Evolutionary conservation across 2,113 vertebrate genomes (phyloP), one percentile per base, ranked within the genome.

Genomic region (Dissostichus mawsoni): DNA sequence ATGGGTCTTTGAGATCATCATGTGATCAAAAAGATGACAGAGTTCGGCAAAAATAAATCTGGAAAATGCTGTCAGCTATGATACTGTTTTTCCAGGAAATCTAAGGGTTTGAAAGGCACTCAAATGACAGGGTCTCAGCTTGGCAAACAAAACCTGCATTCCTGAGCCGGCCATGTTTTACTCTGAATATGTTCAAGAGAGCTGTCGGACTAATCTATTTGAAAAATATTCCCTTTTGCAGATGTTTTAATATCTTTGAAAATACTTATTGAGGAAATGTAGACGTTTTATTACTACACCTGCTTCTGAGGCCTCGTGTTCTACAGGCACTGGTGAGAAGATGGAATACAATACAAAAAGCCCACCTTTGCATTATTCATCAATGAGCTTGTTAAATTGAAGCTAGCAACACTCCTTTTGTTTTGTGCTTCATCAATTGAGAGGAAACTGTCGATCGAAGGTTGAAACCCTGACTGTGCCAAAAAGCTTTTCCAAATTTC

Each of bases 91-190:
- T 83, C 62, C n/a, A 69, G 36, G 62, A 81, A 80, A 48, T 68
- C 67, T 10, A 72, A 57, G 81, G 51, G 88, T 84, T 87, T 91
- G 87, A 90, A 81, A 87, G 66, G 57, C 62, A 74, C 71, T 90
- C 77, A 78, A 90, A 85, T 93, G 87, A 90, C 83, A 84, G 74
- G 44, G 59, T 72, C 79, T 72, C 57, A 29, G 51, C 69, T 65
- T 78, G n/a, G 56, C 70, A 84, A 83, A 69, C 70, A 85, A 82
- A 87, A 71, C 74, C 73, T 33, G 57, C 55, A 80, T 86, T 76
- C 6, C 53, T 63, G 67, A 52, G 82, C 57, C 65, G 59, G 77
- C n/a, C 64, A 48, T 65, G 64, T 69, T 88, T 70, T 56, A 33
- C 77, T 20, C 23, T 1, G 3, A n/a, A 33, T 44, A 53, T 23